Percentiles rank a stretch among this genome's conserved stretches.
Conservation (phyloP, 2,797 vertebrate species). For the Tympanoctomys barrerae region DNA sequence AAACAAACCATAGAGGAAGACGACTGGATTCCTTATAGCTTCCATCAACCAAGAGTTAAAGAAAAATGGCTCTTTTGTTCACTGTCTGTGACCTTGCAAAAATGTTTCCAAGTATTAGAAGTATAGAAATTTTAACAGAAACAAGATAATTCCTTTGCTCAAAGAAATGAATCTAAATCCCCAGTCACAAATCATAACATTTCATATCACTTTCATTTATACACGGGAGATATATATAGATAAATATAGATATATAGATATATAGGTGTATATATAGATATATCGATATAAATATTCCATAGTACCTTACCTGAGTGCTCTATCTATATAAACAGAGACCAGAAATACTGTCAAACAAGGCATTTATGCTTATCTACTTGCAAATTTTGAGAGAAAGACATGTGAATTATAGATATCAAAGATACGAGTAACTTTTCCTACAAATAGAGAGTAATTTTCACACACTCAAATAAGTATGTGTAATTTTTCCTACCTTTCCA, state of each 20-base stretch:
- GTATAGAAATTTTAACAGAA: constrained; percentile 41
- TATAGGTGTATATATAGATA: too few relatives aligned
- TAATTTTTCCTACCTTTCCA: constrained; percentile 46
- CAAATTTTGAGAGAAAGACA: constrained; percentile 55
- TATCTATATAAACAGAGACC: background rate
- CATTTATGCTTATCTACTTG: constrained; percentile 41
- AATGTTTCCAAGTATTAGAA: constrained; percentile 51
- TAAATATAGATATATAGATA: too few relatives aligned
- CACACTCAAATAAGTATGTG: background rate
- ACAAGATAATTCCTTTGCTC: constrained; percentile 29
- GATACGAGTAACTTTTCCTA: background rate
- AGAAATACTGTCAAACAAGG: constrained; percentile 17
- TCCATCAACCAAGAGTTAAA: constrained; percentile 1
- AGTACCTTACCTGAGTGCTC: background rate
- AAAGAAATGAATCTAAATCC: constrained; percentile 12
- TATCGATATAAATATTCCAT: background rate
- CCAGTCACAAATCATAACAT: constrained; percentile 52
- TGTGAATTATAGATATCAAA: constrained; percentile 27
- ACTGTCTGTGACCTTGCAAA: constrained; percentile 44
- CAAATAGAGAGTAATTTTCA: constrained; percentile 2
- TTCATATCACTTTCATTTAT: background rate
- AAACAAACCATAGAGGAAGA: background rate
- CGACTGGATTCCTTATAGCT: constrained; percentile 18
- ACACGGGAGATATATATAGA: too few relatives aligned
- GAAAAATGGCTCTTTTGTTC: constrained; percentile 55